Evolutionary conservation across 2,797 vertebrate genomes (phyloP), one percentile per base, ranked within the genome.

Genomic region (Ctenochaetus hawaiiensis): DNA sequence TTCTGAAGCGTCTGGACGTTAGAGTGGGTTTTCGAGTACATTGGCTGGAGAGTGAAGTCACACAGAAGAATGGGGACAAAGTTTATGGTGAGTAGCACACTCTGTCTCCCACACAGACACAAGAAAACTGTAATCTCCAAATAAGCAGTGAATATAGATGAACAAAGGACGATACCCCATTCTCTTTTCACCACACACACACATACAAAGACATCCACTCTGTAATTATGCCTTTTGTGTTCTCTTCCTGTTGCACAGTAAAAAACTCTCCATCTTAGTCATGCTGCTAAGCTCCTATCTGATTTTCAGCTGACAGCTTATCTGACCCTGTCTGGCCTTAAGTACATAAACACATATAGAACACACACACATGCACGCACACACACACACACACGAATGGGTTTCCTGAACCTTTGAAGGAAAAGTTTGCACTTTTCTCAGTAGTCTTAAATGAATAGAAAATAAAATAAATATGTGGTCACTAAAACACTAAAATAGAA

Each of bases 221-320:
- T 76, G 84, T 76, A 91, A 91, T 92, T 85, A 92, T 67, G 65
- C 51, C 86, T 75, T 89, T 91, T 93, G 90, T 92, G 84, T 72
- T 85, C 51, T 39, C 78, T 91, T 89, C 88, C 88, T 87, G 86
- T 65, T 63, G 10, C 1, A 70, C 47, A 87, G 74, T 30, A 30
- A 80, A 80, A 85, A 75, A 57, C 22, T 81, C 78, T 82, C 49
- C 66, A 41, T 82, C 78, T 71, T 49, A 53, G 77, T 81, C 80
- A 70, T 61, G 82, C n/a, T 82, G 69, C 48, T 72, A 60, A 77
- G 69, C 60, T 69, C 23, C 67, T 73, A 89, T 90, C 87, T 73
- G 88, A 87, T 82, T 62, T 58, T 65, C 13, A 82, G 66, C 77
- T 90, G 67, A 82, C 77, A 70, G 69, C 81, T 91, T 90, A 88